Percentiles rank a stretch among this genome's conserved stretches.
These are phyloP conservation scores for Atta colombica DNA, from an alignment of 1,140 invertebrate species.

Conservation along the genomic window DNA sequence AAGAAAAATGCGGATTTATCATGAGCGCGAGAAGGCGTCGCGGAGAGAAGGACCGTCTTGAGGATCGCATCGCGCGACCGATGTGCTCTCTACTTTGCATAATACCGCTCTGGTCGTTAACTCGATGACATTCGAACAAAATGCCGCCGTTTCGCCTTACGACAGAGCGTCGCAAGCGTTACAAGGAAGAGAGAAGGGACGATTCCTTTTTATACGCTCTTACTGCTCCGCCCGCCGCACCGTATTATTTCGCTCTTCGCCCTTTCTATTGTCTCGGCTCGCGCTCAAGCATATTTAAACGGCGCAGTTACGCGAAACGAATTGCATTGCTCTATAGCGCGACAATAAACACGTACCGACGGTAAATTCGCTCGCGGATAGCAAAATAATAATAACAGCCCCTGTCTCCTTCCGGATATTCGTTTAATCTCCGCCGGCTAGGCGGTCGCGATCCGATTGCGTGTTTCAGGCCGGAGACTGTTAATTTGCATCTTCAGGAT, in stretches of 20 bases:
- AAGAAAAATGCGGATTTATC: constrained; percentile 69
- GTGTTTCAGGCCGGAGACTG: constrained; percentile 52
- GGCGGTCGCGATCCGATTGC: constrained; percentile 60
- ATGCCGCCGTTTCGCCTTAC: constrained; percentile 59
- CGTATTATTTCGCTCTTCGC: background rate
- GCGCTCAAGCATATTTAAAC: constrained; percentile 43
- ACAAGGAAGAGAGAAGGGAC: background rate
- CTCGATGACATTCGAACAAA: constrained; percentile 62
- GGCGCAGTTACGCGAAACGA: constrained; percentile 49
- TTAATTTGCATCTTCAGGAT: constrained; percentile 37
- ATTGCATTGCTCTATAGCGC: constrained; percentile 18
- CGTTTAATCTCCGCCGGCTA: constrained; percentile 43
- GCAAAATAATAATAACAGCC: constrained; percentile 25
- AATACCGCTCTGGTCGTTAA: constrained; percentile 60
- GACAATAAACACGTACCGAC: constrained; percentile 36
- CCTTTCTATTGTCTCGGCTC: constrained; percentile 41
- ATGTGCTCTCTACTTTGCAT: constrained; percentile 73
- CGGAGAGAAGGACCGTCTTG: constrained; percentile 49
- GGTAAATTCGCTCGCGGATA: constrained; percentile 37
- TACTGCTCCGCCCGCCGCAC: background rate
- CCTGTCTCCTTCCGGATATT: constrained; percentile 4
- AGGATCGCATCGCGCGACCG: constrained; percentile 67
- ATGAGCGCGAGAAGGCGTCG: constrained; percentile 56
- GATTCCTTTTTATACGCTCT: constrained; percentile 43
- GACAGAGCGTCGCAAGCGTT: constrained; percentile 10